A percentile compares a stretch with the other conserved stretches of the same genome.
These are phyloP conservation scores for Cariama cristata DNA, from an alignment of 2,113 vertebrate genomes.

Conservation along the genomic window DNA sequence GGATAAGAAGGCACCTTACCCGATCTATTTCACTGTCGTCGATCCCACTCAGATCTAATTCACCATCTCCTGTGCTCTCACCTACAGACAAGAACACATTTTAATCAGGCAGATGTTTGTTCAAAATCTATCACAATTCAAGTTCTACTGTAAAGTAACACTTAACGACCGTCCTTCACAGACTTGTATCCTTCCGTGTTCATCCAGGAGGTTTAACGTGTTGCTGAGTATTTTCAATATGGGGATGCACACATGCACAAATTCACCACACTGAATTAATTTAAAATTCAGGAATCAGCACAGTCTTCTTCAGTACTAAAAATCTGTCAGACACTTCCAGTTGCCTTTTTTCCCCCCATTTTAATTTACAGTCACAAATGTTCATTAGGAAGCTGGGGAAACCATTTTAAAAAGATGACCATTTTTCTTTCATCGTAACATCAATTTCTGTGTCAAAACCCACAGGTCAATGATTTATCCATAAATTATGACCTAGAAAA, in stretches of 20 bases:
- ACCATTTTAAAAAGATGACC: neutral
- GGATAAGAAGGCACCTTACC: conserved; percentile 72
- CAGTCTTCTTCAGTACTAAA: neutral
- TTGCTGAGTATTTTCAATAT: neutral
- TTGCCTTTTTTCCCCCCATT: neutral
- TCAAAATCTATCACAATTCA: neutral
- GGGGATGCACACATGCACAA: neutral
- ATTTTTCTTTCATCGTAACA: neutral
- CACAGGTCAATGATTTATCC: neutral
- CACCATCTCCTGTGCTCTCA: conserved; percentile 81
- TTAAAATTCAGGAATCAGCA: conserved; percentile 36
- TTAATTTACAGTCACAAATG: conserved; percentile 29
- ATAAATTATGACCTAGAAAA: neutral
- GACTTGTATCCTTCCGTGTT: neutral
- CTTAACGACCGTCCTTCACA: neutral
- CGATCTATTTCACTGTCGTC: conserved; percentile 95
- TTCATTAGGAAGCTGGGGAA: conserved; percentile 2
- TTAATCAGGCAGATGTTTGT: neutral
- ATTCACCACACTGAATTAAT: conserved; percentile 38
- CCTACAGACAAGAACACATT: conserved; percentile 73
- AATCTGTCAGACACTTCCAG: neutral
- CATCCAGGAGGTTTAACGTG: neutral
- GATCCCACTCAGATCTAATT: conserved; percentile 94
- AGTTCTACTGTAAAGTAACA: neutral
- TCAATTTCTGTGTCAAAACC: neutral